These are phyloP conservation scores for Solenopsis fugax DNA, from an alignment of 1,140 invertebrate species.

Conservation along the genomic window DNA sequence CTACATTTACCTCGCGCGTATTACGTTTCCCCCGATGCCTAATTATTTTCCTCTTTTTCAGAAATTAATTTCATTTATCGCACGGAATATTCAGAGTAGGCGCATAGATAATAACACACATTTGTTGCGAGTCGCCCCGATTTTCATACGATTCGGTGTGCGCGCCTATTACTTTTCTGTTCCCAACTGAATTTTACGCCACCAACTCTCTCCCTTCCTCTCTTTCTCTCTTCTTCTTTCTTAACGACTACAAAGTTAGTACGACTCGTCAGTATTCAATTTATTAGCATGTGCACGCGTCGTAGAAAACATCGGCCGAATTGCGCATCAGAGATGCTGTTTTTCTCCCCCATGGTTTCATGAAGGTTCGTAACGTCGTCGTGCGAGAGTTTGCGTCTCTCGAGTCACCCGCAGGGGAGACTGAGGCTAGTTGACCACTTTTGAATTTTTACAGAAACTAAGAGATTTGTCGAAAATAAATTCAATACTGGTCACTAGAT, in stretches of 20 bases:
- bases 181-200: conserved; percentile 69
- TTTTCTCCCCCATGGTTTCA: conserved; percentile 7
- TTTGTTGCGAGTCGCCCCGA: conserved; percentile 37
- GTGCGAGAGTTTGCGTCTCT: conserved; percentile 10
- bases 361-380: background rate
- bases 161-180: conserved; percentile 65
- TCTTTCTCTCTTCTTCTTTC: background rate
- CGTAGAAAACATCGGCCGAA: conserved; percentile 12
- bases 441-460: too few relatives aligned
- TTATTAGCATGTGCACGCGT: conserved; percentile 62
- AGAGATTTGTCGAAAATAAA: too few relatives aligned
- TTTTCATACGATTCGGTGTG: conserved; percentile 67
- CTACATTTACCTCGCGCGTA: conserved; percentile 71
- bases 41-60: conserved; percentile 66
- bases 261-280: conserved; percentile 71
- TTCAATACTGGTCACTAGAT: too few relatives aligned
- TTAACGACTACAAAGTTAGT: conserved; percentile 63
- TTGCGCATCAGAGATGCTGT: conserved; percentile 10
- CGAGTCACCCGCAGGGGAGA: background rate
- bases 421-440: too few relatives aligned
- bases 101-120: conserved; percentile 67
- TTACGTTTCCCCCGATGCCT: conserved; percentile 64
- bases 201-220: background rate
- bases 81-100: conserved; percentile 67
- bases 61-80: conserved; percentile 75